Base-by-base conservation (phyloP, 2,888 invertebrate genomes). In the Arenicola marina region DNA sequence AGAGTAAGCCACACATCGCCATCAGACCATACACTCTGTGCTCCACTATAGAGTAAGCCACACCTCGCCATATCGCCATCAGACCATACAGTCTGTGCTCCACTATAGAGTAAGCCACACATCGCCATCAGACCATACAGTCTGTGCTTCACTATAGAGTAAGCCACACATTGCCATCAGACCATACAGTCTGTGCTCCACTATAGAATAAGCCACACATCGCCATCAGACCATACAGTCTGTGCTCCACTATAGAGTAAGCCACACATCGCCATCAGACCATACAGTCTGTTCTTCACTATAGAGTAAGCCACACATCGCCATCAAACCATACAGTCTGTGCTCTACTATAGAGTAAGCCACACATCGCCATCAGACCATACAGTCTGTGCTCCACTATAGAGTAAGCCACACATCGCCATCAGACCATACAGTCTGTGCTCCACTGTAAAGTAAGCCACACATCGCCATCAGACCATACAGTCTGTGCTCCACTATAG, bases 11-110 rank as follows among this genome's bases (percentile, higher is more conserved):
- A 4, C 59, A 55, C 59, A 33, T 62, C 11, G 61, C 59, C 45
- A 38, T 65, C n/a, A 21, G 62, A 32, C 68, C 68, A 2, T 61
- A 66, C 29, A 56, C 61, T 15, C 58, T 68, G 33, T 32, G 65
- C 53, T 61, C 60, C 34, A 56, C 63, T 7, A 59, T 68, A 11
- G 65, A 63, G 68, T 68, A 61, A 51, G 63, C n/a, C n/a, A n/a
- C n/a, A 3, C 44, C 32, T 15, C n/a, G 46, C 15, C 59, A 55
- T 58, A 33, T 62, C 11, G 61, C 59, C 45, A 38, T 65, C n/a
- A 21, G 62, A 32, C 68, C 68, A 2, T 61, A 66, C 29, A 56
- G 61, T 15, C 58, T 68, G 33, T 32, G 65, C 53, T 61, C 60
- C 34, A 56, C 63, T 7, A 59, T 68, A 11, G 65, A 63, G 68